These are phyloP conservation scores for Microctenopoma steveboyesi DNA, from an alignment of 2,797 vertebrate genomes.

Conservation along the genomic window DNA sequence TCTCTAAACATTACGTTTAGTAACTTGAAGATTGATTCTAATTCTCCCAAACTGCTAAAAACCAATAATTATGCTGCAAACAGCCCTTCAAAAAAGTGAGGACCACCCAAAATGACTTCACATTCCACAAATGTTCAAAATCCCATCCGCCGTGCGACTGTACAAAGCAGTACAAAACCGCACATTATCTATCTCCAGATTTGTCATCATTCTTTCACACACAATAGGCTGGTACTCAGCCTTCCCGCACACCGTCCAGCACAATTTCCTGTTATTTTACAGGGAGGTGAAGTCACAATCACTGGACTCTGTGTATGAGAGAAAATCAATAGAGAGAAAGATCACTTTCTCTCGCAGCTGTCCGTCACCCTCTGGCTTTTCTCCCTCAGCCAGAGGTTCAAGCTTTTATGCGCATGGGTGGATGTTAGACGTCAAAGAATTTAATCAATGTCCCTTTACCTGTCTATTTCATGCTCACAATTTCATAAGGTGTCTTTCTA, in stretches of 20 bases:
- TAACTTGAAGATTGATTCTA: not conserved
- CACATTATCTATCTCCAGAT: conserved; percentile 14
- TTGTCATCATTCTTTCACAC: conserved; percentile 44
- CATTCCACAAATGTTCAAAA: conserved; percentile 18
- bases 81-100: not conserved
- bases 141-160: conserved; percentile 20
- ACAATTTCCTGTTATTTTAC: conserved; percentile 64
- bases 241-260: conserved; percentile 49
- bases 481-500: not conserved
- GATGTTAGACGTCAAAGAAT: not conserved
- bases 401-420: no score
- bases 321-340: conserved; percentile 27
- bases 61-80: not conserved
- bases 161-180: conserved; percentile 12
- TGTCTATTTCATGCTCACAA: not conserved
- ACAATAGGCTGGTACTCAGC: conserved; percentile 45
- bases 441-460: not conserved
- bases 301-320: conserved; percentile 7
- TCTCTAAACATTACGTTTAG: not conserved
- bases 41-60: not conserved
- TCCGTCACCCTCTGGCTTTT: not conserved
- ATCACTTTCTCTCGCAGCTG: not conserved
- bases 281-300: conserved; percentile 41
- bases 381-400: not conserved
- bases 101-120: conserved; percentile 18